These are phyloP conservation scores for Hipposideros armiger DNA, from an alignment of 2,113 vertebrate species.

Conservation along the genomic window DNA sequence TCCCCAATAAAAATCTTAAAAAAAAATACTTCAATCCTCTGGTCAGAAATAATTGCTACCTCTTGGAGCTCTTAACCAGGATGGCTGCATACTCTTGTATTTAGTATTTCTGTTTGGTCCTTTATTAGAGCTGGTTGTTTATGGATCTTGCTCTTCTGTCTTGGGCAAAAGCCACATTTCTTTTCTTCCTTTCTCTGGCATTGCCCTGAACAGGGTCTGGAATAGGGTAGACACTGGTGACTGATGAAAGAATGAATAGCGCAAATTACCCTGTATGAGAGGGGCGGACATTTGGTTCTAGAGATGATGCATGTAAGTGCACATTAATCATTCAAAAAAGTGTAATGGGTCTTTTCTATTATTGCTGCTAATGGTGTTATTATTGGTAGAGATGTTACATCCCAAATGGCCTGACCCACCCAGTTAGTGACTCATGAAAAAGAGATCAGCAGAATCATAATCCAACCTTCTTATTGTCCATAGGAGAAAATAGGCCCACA, in stretches of 20 bases:
- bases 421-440: slow-evolving; percentile 13
- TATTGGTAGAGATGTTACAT: slow-evolving; percentile 1
- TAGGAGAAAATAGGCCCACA: not conserved
- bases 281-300: not conserved
- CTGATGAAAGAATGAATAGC: not conserved
- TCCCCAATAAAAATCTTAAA: no score
- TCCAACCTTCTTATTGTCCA: not conserved
- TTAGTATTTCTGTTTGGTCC: not conserved
- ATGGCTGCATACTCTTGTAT: not conserved
- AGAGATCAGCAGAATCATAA: not conserved
- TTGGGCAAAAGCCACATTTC: not conserved
- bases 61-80: not conserved
- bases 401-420: not conserved
- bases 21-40: no score
- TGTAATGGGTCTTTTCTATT: not conserved
- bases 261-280: not conserved
- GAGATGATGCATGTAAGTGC: not conserved
- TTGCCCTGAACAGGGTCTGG: not conserved
- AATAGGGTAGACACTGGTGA: not conserved
- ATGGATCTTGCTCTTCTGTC: not conserved
- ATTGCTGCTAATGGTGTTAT: slow-evolving; percentile 33
- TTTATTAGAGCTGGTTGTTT: not conserved
- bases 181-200: slow-evolving; percentile 33
- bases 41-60: not conserved
- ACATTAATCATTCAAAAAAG: not conserved